Conservation (phyloP, 2,888 invertebrate genomes). For the Schizaphis graminum region DNA sequence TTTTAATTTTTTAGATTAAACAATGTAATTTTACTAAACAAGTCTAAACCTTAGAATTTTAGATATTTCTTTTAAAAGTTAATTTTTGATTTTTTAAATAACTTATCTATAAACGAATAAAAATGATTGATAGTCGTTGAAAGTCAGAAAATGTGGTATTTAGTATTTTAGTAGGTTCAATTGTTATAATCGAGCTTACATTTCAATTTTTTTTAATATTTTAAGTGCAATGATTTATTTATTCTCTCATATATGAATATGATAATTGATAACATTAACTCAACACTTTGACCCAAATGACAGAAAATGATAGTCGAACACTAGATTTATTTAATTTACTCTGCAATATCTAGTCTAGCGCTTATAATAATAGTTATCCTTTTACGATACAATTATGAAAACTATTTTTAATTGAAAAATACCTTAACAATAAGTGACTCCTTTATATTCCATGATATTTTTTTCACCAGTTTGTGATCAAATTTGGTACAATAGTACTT, state of each 20-base stretch:
- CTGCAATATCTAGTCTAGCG: not conserved
- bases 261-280: not conserved
- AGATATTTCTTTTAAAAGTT: not conserved
- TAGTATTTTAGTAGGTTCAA: not conserved
- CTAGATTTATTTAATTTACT: not conserved
- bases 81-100: not conserved
- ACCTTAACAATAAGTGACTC: not conserved
- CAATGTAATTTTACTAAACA: not conserved
- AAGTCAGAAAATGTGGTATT: not conserved
- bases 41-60: not conserved
- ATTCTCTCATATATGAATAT: not conserved
- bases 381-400: not conserved
- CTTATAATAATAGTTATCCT: not conserved
- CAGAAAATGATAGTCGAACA: too few species aligned
- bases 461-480: not conserved
- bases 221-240: not conserved
- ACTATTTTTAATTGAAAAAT: not conserved
- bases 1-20: not conserved
- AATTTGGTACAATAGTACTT: not conserved
- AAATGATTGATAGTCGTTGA: not conserved
- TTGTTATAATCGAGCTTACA: not conserved
- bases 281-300: not conserved
- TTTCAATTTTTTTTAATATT: not conserved
- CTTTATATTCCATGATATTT: not conserved
- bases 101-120: not conserved